Evolutionary conservation across 2,113 vertebrate genomes (phyloP).

Genomic region (Dromiciops gliroides): DNA sequence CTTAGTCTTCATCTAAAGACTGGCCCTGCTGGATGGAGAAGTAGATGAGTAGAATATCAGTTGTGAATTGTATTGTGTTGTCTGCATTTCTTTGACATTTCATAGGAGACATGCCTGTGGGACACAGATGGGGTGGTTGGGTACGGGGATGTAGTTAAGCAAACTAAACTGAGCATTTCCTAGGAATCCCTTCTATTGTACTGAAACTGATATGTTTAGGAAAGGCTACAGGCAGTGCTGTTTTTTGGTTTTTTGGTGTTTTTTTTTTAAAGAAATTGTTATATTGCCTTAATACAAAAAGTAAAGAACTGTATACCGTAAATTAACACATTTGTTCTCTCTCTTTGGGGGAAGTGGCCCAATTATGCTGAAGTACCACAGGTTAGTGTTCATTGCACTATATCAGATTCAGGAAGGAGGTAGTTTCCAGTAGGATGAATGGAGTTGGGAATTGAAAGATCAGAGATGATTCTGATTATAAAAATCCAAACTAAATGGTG

Average conservation of each 20-base stretch:
- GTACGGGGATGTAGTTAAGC: background rate
- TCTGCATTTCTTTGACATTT: background rate
- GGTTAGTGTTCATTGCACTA: background rate
- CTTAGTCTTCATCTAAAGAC: background rate
- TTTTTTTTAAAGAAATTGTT: background rate
- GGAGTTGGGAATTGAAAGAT: background rate
- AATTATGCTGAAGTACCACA: background rate
- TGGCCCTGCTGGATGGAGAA: background rate
- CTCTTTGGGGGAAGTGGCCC: background rate
- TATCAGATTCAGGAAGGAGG: background rate
- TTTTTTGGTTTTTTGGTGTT: background rate
- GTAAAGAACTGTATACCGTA: background rate
- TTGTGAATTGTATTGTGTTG: background rate
- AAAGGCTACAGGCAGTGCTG: background rate
- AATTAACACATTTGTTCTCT: background rate
- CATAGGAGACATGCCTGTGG: background rate
- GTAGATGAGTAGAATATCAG: background rate
- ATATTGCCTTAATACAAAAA: background rate
- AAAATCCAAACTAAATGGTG: background rate
- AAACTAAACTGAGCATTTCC: background rate
- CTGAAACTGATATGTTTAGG: background rate
- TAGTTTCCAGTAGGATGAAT: background rate
- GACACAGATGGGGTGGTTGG: background rate
- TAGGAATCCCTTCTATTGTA: background rate
- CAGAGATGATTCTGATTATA: background rate